phyloP scores from a whole-genome alignment of 2,113 vertebrate genomes.

The Dascyllus trimaculatus region DNA sequence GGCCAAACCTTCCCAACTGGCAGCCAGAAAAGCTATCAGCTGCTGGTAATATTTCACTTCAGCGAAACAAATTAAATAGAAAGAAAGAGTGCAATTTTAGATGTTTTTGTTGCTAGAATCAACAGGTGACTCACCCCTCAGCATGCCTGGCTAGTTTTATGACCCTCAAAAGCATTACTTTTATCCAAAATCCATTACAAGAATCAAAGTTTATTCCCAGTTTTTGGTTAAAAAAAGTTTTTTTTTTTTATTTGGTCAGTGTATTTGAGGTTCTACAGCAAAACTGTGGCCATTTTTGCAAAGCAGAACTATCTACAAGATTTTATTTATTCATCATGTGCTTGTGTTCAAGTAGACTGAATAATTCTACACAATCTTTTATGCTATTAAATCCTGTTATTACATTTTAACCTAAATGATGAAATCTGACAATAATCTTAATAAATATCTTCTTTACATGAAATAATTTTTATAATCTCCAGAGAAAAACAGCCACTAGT shows the following conservation, averaged over 20 bases:
- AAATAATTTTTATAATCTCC: slow-evolving; percentile 18
- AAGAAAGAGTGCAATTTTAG: background rate
- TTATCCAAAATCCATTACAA: background rate
- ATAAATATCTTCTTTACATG: slow-evolving; percentile 10
- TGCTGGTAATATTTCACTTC: slow-evolving; percentile 18
- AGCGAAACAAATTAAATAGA: slow-evolving; percentile 1
- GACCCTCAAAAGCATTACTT: slow-evolving; percentile 3
- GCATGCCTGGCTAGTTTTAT: slow-evolving; percentile 12
- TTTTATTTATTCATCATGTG: background rate
- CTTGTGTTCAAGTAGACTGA: background rate
- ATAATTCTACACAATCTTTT: background rate
- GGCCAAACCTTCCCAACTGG: background rate
- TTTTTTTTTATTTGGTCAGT: background rate
- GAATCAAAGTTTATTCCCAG: background rate
- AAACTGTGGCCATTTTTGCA: background rate
- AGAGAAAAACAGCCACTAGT: background rate
- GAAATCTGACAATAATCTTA: background rate
- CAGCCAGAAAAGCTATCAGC: slow-evolving; percentile 1
- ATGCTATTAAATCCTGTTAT: background rate
- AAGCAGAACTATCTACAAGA: background rate
- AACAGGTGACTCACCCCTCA: background rate
- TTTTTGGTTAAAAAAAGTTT: background rate
- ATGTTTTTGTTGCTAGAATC: slow-evolving; percentile 12
- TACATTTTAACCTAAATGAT: slow-evolving; percentile 5
- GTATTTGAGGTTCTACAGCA: background rate